These are phyloP conservation scores for Heteropelma amictum DNA, from an alignment of 2,888 invertebrate species.

Conservation along the genomic window DNA sequence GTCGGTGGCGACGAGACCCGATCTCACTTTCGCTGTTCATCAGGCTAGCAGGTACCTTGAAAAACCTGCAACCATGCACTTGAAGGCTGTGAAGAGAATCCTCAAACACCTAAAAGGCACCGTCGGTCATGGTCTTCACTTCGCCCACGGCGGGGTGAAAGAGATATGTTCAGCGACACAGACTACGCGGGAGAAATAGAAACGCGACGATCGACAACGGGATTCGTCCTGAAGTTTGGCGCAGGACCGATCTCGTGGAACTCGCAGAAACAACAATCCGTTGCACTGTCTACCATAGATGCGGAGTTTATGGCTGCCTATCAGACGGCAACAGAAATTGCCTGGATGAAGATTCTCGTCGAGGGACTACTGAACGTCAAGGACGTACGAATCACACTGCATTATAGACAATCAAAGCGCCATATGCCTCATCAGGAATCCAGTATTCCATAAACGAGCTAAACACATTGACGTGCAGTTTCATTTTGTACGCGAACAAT, in stretches of 20 bases:
- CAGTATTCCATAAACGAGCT: neutral
- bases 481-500: neutral
- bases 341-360: constrained; percentile 61
- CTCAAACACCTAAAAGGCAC: constrained; percentile 41
- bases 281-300: constrained; percentile 61
- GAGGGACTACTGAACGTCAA: constrained; percentile 50
- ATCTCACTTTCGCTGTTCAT: constrained; percentile 8
- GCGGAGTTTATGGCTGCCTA: constrained; percentile 65
- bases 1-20: constrained; percentile 15
- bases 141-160: neutral
- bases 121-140: constrained; percentile 39
- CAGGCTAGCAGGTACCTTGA: constrained; percentile 22
- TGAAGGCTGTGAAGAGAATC: constrained; percentile 42
- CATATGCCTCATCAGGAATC: neutral
- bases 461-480: neutral
- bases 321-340: constrained; percentile 58
- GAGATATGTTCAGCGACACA: constrained; percentile 55
- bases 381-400: constrained; percentile 38
- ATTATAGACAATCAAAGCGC: neutral
- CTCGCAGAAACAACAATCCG: constrained; percentile 54
- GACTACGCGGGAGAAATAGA: constrained; percentile 56
- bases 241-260: constrained; percentile 58
- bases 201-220: constrained; percentile 61
- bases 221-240: constrained; percentile 54
- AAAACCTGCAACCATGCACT: constrained; percentile 20